Evolutionary conservation across 2,113 vertebrate species (phyloP), one percentile per base, ranked within the genome.

Genomic region (Sturnira hondurensis): DNA sequence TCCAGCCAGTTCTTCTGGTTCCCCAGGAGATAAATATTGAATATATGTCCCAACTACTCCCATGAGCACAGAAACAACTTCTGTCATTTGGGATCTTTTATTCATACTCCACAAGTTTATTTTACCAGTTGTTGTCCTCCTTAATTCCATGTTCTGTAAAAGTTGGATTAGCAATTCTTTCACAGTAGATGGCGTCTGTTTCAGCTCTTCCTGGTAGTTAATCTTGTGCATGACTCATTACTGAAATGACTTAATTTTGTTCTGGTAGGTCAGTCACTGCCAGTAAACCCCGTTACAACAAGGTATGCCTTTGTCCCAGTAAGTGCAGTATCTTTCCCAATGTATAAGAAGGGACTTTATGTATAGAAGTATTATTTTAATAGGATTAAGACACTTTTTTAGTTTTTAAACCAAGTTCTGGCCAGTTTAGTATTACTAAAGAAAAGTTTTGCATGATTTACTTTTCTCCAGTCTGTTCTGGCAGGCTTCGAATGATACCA

Each of bases 1-100:
- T 95, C 84, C 76, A 93, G 93, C 71, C 67, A 91, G 76, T 87
- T 90, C 17, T 85, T 11, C 86, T 96, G 81, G 54, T 86, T 97
- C 56, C 90, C 68, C 68, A 63, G 43, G 81, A 91, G n/a, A 95
- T 92, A 45, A 68, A 13, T 88, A 58, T 94, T 92, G 45, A 68
- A 10, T 90, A 63, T 94, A 92, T 80, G 15, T 7, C 88, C 41
- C 22, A 93, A 41, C 81, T 93, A 96, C 86, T 92, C 90, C 87
- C 90, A 47, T 2, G 92, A 95, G 58, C 33, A n/a, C 20, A 89
- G 63, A 93, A 96, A 91, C n/a, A 80, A 65, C 26, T 82, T 84
- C 24, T 71, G 83, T 85, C 86, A 45, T 84, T 89, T 82, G 80
- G 41, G 41, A 52, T 86, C 33, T 82, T 90, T 82, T 74, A 88